These are phyloP conservation scores for Cyclargus thomasi DNA, from an alignment of 1,140 invertebrate species.

Conservation along the genomic window DNA sequence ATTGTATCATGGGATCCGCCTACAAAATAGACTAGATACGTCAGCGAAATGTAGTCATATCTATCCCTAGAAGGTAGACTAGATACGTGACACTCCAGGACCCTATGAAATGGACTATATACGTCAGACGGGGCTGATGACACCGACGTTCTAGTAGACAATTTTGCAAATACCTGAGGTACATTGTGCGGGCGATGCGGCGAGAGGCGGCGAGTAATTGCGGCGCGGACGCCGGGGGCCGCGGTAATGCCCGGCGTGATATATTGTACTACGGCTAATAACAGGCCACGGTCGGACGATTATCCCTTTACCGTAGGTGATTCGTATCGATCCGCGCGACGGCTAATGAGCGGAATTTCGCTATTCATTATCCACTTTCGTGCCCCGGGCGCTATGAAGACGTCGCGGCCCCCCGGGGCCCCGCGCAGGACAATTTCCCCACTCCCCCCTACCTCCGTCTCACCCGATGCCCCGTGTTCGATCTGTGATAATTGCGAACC, in stretches of 20 bases:
- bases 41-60: no score
- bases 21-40: no score
- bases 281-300: constrained; percentile 57
- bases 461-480: constrained; percentile 48
- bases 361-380: constrained; percentile 70
- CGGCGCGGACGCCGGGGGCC: constrained; percentile 54
- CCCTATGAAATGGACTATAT: no score
- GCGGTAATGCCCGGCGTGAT: constrained; percentile 62
- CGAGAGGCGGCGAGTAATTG: constrained; percentile 51
- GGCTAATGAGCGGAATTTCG: constrained; percentile 66
- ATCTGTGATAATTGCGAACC: constrained; percentile 61
- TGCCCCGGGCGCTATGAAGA: constrained; percentile 60
- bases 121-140: no score
- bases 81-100: no score
- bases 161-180: constrained; percentile 22
- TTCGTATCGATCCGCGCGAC: constrained; percentile 63
- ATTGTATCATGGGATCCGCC: no score
- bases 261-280: constrained; percentile 71
- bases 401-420: constrained; percentile 40
- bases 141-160: neutral
- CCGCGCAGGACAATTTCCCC: constrained; percentile 59
- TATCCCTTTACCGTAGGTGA: constrained; percentile 67
- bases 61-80: no score
- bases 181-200: constrained; percentile 37
- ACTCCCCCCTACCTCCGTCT: no score